Base-by-base conservation (phyloP, 1,140 invertebrate genomes). In the Drosophila ananassae region DNA sequence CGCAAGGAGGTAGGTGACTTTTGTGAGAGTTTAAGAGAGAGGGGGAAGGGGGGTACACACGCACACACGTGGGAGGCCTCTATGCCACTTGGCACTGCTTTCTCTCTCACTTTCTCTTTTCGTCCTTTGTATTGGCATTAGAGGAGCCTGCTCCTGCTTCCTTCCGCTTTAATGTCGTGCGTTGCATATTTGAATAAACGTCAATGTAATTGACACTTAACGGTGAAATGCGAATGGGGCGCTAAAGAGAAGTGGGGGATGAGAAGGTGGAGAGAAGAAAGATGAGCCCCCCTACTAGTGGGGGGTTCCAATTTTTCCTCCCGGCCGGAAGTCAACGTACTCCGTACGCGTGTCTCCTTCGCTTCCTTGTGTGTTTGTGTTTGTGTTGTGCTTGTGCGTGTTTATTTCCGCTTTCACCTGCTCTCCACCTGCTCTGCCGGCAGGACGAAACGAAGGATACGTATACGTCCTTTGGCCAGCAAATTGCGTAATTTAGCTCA, bases 151-250 rank as follows among this genome's bases (percentile, higher is more conserved):
- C 39, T 22, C 32, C 37, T 17, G 17, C 47, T 13, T 24, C 28
- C 28, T 37, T 28, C 9, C 51, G 47, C n/a, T 34, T 12, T 54
- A 76, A 76, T 76, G 75, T 41, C 62, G 64, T 77, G 78, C 83
- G 52, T 56, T 74, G 83, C 79, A 89, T 89, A 89, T 89, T 89
- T 89, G 77, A 89, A 89, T 89, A 83, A 89, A 89, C 83, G 83
- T 89, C 83, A 89, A 89, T 89, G 83, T 89, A 89, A 89, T 89
- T 89, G 83, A 89, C 83, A 89, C 83, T 89, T 89, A 79, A 83
- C 74, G 57, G 30, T 62, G 34, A 66, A 76, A 75, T 60, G 61
- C 32, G 52, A 69, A 61, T 53, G 41, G 50, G 57, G 48, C 24
- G 28, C 52, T 17, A 28, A 59, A 39, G 39, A 30, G 21, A 63